Evolutionary conservation across 2,797 vertebrate genomes (phyloP), one percentile per base, ranked within the genome.

Genomic region (Bradypodion ventrale): DNA sequence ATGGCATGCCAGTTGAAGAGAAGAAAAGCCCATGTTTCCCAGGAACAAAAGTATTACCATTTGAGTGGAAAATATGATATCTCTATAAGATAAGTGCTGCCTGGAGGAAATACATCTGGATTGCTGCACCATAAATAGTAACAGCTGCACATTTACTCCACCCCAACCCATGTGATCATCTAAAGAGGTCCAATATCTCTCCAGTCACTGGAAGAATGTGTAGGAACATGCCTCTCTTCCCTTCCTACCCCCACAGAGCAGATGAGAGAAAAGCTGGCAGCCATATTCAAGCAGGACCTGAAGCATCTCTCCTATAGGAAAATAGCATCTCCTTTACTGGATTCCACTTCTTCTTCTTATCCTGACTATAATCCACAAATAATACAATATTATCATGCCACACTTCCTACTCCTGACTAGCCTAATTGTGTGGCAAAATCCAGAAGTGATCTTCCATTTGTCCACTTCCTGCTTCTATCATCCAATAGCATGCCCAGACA

Each of bases 71-170:
- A 74, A 82, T 75, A 44, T 37, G 73, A 82, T 65, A 82, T 37
- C 44, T 75, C 25, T 49, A 82, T n/a, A 66, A 75, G 81, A 82
- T 37, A 75, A 82, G 59, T 27, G 46, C 46, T 82, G 80, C 81
- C 42, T 75, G 32, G 42, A 75, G 73, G 81, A 75, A 74, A 74
- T 74, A 49, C 59, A 65, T 82, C 80, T 82, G 80, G 80, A 59
- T 63, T 74, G 59, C n/a, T n/a, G 62, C n/a, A 63, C n/a, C 63
- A 73, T 52, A 75, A 82, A 82, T 52, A 82, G 59, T 49, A 75
- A 52, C 81, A 82, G 60, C 72, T 82, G 80, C 60, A 73, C 72
- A 62, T 74, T 62, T 52, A 56, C 35, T 5, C 19, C n/a, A 19
- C 21, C 59, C 29, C 40, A 23, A n/a, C 49, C 27, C 35, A 60